These are phyloP conservation scores for Lerema accius DNA, from an alignment of 1,140 invertebrate species.

Conservation along the genomic window DNA sequence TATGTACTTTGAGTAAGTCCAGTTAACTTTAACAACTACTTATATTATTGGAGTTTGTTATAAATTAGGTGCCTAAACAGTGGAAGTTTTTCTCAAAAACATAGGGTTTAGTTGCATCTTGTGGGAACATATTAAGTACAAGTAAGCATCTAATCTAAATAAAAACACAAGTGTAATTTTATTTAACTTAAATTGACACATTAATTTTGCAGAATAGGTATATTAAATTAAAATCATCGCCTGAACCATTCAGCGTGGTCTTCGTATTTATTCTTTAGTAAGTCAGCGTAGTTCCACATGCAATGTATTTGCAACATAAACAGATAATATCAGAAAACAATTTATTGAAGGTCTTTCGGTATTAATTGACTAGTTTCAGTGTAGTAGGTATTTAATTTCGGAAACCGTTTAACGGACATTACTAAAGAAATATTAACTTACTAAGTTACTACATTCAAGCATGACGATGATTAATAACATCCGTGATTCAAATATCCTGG, in stretches of 20 bases:
- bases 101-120: too few species aligned
- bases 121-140: too few species aligned
- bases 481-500: conserved; percentile 23
- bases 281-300: neutral
- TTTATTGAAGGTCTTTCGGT: conserved; percentile 12
- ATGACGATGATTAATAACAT: conserved; percentile 20
- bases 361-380: conserved; percentile 12
- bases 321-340: conserved; percentile 10
- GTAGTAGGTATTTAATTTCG: conserved; percentile 13
- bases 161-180: too few species aligned
- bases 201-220: too few species aligned
- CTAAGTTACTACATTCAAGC: neutral
- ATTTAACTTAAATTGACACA: too few species aligned
- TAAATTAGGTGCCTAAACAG: too few species aligned
- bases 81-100: too few species aligned
- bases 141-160: too few species aligned
- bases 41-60: too few species aligned
- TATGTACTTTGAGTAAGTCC: too few species aligned
- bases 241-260: too few species aligned
- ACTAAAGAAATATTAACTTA: neutral
- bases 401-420: conserved; percentile 15
- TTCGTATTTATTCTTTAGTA: neutral
- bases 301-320: neutral
- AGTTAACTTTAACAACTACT: neutral
- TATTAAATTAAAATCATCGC: too few species aligned